Percentiles rank a stretch among this genome's conserved stretches.
phyloP scores from a whole-genome alignment of 2,888 invertebrate genomes.

The Acronicta alni region DNA sequence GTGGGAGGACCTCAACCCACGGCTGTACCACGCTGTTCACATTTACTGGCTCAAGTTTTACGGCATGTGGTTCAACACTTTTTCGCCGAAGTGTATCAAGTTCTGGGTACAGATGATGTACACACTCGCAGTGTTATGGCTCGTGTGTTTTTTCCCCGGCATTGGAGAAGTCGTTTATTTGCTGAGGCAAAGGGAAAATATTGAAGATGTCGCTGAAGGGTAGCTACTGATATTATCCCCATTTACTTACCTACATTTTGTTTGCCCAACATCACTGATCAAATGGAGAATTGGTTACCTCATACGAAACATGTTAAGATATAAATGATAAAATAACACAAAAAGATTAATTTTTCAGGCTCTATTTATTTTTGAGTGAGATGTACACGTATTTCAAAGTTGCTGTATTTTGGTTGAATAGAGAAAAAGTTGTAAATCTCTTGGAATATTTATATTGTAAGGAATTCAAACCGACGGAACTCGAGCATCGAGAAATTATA shows the following conservation, averaged over 20 bases:
- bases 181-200: constrained; percentile 90
- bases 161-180: constrained; percentile 92
- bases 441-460: constrained; percentile 77
- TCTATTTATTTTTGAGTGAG: constrained; percentile 86
- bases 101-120: constrained; percentile 81
- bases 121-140: constrained; percentile 75
- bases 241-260: constrained; percentile 51
- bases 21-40: constrained; percentile 82
- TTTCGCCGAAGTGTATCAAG: constrained; percentile 64
- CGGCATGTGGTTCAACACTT: constrained; percentile 84
- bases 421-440: constrained; percentile 76
- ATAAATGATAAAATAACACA: constrained; percentile 19
- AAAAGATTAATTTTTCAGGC: constrained; percentile 66
- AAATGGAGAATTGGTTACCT: constrained; percentile 42
- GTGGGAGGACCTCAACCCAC: constrained; percentile 82
- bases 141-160: constrained; percentile 86
- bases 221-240: constrained; percentile 62
- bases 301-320: constrained; percentile 25
- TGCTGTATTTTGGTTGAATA: constrained; percentile 83
- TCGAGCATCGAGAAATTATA: constrained; percentile 78
- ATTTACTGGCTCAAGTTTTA: constrained; percentile 87
- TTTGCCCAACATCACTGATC: constrained; percentile 60
- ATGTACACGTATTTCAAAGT: constrained; percentile 87
- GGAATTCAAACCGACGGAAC: constrained; percentile 80
- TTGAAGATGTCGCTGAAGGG: constrained; percentile 90